Conservation (phyloP, 2,888 invertebrate species). For the Drosophila kanekoi region DNA sequence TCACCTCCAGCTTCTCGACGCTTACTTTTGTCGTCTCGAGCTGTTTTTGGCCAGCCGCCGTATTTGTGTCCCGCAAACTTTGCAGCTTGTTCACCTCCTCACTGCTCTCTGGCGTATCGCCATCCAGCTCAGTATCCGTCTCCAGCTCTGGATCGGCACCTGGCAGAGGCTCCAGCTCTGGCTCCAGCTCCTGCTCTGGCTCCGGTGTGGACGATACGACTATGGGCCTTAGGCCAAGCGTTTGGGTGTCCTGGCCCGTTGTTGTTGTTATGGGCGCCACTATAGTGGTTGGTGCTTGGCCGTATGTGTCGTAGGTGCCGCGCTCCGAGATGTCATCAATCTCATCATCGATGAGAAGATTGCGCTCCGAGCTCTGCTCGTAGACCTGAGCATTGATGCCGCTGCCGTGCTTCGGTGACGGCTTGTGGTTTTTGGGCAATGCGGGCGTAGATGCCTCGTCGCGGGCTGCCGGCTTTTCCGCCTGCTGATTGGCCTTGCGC, state of each 20-base stretch:
- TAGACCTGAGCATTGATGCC: conserved; percentile 81
- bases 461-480: conserved; percentile 78
- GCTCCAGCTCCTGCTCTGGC: conserved; percentile 29
- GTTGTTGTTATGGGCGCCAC: conserved; percentile 37
- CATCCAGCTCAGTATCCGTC: conserved; percentile 11
- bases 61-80: conserved; percentile 57
- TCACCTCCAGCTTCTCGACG: conserved; percentile 85
- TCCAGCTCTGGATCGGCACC: conserved; percentile 22
- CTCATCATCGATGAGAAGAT: conserved; percentile 84
- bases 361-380: conserved; percentile 83
- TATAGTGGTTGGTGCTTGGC: conserved; percentile 54
- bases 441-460: conserved; percentile 65
- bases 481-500: conserved; percentile 82
- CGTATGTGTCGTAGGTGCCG: conserved; percentile 73
- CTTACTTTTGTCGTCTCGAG: conserved; percentile 73
- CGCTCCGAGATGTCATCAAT: conserved; percentile 82
- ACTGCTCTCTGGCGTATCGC: conserved; percentile 24
- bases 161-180: conserved; percentile 12
- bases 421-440: conserved; percentile 57
- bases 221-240: conserved; percentile 81
- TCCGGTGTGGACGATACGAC: conserved; percentile 82
- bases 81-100: conserved; percentile 59
- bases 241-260: conserved; percentile 38
- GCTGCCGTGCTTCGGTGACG: conserved; percentile 63
- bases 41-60: conserved; percentile 28